A percentile compares a stretch with the other conserved stretches of the same genome.
Evolutionary conservation across 2,888 invertebrate genomes (phyloP).

Genomic region (Acanthosoma haemorrhoidale): DNA sequence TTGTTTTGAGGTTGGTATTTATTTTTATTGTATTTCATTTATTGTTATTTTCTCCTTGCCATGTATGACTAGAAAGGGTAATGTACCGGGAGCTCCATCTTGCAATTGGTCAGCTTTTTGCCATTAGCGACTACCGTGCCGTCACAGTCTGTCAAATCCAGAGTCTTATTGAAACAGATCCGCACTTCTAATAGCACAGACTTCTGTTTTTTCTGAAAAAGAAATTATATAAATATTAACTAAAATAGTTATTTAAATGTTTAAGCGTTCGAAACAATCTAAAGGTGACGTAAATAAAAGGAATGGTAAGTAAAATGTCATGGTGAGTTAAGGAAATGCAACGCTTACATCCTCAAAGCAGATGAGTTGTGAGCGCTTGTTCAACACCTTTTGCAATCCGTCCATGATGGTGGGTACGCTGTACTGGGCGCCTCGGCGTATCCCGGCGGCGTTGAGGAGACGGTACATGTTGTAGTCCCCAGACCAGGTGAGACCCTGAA

Average conservation of each 20-base stretch:
- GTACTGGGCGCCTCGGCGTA: slow-evolving; percentile 54
- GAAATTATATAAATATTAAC: too few species aligned
- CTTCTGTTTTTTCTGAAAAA: too few species aligned
- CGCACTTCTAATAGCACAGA: slow-evolving; percentile 56
- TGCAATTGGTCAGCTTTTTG: slow-evolving; percentile 22
- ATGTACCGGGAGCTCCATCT: slow-evolving; percentile 1
- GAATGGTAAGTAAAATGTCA: too few species aligned
- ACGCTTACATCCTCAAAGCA: slow-evolving; percentile 55
- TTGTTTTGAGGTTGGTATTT: too few species aligned
- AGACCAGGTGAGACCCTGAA: slow-evolving; percentile 57
- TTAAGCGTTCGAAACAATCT: too few species aligned
- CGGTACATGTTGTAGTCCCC: slow-evolving; percentile 57
- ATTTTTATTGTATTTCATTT: too few species aligned
- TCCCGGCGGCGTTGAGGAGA: slow-evolving; percentile 54
- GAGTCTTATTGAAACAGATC: slow-evolving; percentile 64
- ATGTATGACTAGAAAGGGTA: slow-evolving; percentile 27
- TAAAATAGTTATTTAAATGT: too few species aligned
- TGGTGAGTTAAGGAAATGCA: too few species aligned
- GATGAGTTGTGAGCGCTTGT: slow-evolving; percentile 58
- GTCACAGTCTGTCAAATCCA: slow-evolving; percentile 62
- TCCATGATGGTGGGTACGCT: slow-evolving; percentile 50
- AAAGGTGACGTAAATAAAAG: too few species aligned
- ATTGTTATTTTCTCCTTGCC: too few species aligned
- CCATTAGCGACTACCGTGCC: slow-evolving; percentile 43
- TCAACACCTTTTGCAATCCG: slow-evolving; percentile 53